phyloP scores from a whole-genome alignment of 2,888 invertebrate genomes.

The Parasteatoda lunata region DNA sequence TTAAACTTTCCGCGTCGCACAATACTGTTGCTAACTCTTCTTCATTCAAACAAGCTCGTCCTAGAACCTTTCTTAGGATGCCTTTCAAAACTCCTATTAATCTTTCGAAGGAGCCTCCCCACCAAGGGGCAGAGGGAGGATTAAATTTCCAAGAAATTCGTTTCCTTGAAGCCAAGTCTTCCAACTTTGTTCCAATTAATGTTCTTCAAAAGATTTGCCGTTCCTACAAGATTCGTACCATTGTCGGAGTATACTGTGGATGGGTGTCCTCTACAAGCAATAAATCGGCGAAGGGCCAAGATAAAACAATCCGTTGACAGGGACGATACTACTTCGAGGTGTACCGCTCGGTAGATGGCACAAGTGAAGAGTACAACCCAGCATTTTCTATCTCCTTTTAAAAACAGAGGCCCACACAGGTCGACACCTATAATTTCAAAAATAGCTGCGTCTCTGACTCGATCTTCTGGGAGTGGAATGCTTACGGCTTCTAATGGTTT shows the following conservation, averaged over 20 bases:
- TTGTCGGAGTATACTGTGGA: background rate
- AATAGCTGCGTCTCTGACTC: constrained; percentile 71
- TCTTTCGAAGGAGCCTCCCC: background rate
- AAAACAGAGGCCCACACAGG: constrained; percentile 73
- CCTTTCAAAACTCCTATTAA: background rate
- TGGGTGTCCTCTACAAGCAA: background rate
- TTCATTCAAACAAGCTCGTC: constrained; percentile 1
- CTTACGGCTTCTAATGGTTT: background rate
- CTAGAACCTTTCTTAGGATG: background rate
- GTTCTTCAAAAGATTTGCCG: background rate
- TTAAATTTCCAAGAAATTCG: constrained; percentile 5
- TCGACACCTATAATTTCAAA: constrained; percentile 73
- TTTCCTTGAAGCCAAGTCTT: background rate
- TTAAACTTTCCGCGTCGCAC: constrained; percentile 6
- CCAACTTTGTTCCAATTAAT: background rate
- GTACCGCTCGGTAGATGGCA: constrained; percentile 73
- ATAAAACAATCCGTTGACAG: background rate
- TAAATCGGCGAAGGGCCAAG: background rate
- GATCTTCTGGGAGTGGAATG: constrained; percentile 25
- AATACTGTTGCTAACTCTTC: constrained; percentile 8
- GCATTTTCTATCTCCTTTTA: constrained; percentile 71
- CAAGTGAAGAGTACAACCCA: constrained; percentile 74
- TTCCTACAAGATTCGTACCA: background rate
- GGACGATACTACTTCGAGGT: constrained; percentile 73
- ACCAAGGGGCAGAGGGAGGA: background rate